Conservation (phyloP, 2,797 vertebrate genomes). For the Onychomys arenicola region DNA sequence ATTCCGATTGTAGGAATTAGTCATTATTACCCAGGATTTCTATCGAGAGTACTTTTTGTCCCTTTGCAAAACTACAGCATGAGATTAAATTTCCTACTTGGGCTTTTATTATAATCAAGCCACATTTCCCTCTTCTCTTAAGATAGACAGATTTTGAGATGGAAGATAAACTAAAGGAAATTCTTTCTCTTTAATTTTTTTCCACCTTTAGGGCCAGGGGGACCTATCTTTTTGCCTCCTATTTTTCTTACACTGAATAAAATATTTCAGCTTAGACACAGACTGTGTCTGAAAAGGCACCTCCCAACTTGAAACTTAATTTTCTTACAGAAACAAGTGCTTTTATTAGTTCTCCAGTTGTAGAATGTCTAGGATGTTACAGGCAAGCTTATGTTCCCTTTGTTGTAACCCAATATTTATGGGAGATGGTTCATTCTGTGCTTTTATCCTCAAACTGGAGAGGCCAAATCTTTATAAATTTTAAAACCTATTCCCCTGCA, state of each 20-base stretch:
- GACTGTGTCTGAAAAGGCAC: conserved; percentile 50
- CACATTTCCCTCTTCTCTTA: not conserved
- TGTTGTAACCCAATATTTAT: conserved; percentile 63
- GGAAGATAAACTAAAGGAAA: conserved; percentile 43
- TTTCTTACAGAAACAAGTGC: conserved; percentile 41
- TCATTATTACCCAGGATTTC: conserved; percentile 54
- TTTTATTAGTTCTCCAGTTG: conserved; percentile 30
- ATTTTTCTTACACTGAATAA: conserved; percentile 28
- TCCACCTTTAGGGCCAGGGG: not conserved
- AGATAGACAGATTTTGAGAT: conserved; percentile 20
- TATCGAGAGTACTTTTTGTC: conserved; percentile 6
- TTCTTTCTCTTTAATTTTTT: not conserved
- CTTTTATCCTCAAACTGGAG: not conserved
- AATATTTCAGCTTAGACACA: conserved; percentile 33
- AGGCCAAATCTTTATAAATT: conserved; percentile 56
- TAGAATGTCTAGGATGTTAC: conserved; percentile 4
- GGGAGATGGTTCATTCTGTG: not conserved
- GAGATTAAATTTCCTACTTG: conserved; percentile 57
- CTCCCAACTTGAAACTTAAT: conserved; percentile 41
- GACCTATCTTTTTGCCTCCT: not conserved
- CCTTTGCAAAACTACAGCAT: conserved; percentile 40
- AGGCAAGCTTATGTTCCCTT: conserved; percentile 61
- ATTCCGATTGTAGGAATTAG: conserved; percentile 52
- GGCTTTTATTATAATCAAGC: conserved; percentile 57
- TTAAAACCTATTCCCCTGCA: conserved; percentile 38